Conservation (phyloP, 1,140 invertebrate species). For the Rhynchophorus ferrugineus region DNA sequence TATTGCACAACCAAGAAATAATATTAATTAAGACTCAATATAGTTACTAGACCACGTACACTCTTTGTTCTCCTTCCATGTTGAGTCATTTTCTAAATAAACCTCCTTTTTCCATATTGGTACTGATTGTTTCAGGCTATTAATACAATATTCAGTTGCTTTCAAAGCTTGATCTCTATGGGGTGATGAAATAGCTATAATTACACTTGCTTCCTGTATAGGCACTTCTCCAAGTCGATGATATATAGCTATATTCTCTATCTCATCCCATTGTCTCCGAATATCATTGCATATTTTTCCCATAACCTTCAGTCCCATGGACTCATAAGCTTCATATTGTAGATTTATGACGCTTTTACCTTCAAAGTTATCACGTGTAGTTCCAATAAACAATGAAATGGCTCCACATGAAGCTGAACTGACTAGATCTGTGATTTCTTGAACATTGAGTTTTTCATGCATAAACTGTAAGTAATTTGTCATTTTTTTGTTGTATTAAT, state of each 20-base stretch:
- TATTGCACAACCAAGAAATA: too few species aligned
- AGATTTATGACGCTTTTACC: constrained; percentile 73
- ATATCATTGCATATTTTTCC: constrained; percentile 67
- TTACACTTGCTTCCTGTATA: constrained; percentile 80
- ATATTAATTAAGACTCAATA: constrained; percentile 14
- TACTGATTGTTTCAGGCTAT: constrained; percentile 76
- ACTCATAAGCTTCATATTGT: constrained; percentile 89
- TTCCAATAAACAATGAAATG: constrained; percentile 83
- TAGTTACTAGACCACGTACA: constrained; percentile 55
- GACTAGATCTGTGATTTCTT: constrained; percentile 58
- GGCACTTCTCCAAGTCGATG: constrained; percentile 81
- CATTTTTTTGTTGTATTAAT: constrained; percentile 21
- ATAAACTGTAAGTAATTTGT: constrained; percentile 65
- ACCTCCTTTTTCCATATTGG: constrained; percentile 97
- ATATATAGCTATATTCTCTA: constrained; percentile 73
- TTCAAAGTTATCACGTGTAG: constrained; percentile 84
- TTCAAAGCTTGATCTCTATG: constrained; percentile 77
- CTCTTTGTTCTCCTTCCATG: constrained; percentile 76
- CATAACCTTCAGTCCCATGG: constrained; percentile 84
- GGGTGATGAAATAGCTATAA: constrained; percentile 83
- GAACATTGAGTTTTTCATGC: constrained; percentile 59
- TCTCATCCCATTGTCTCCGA: constrained; percentile 58
- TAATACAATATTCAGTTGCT: constrained; percentile 77
- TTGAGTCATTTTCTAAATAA: constrained; percentile 54
- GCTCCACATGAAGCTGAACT: constrained; percentile 74